These are phyloP conservation scores for Neoascia interrupta DNA, from an alignment of 2,888 invertebrate species.

Conservation along the genomic window DNA sequence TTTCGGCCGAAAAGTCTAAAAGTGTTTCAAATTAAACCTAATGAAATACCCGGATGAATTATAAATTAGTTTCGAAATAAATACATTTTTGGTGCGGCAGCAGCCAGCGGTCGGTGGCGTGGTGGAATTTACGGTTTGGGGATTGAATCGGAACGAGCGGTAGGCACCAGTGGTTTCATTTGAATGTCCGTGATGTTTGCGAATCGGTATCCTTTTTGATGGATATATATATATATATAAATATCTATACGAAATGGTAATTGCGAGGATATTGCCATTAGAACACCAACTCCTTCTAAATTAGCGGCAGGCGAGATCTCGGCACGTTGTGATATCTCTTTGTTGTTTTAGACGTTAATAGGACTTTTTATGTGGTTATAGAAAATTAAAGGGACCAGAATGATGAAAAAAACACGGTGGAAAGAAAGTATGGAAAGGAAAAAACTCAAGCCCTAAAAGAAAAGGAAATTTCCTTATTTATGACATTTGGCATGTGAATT, in stretches of 20 bases:
- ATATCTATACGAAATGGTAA: constrained; percentile 61
- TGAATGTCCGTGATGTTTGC: constrained; percentile 59
- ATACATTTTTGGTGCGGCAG: constrained; percentile 58
- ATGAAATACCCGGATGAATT: constrained; percentile 73
- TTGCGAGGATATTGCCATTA: constrained; percentile 69
- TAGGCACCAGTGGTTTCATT: constrained; percentile 22
- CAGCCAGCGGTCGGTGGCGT: not conserved
- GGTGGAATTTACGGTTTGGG: constrained; percentile 10
- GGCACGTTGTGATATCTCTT: not conserved
- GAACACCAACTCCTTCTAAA: constrained; percentile 57
- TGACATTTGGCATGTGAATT: no score
- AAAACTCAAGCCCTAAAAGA: no score
- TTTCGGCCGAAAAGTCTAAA: constrained; percentile 70
- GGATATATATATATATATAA: constrained; percentile 8
- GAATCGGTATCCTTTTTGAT: constrained; percentile 62
- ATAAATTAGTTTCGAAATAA: constrained; percentile 72
- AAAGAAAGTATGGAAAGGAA: no score
- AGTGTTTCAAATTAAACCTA: constrained; percentile 73
- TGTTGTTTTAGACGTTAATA: not conserved
- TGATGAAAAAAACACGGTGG: no score
- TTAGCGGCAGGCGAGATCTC: not conserved
- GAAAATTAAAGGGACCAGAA: constrained; percentile 14
- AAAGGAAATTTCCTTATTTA: no score
- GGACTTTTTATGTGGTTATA: constrained; percentile 19
- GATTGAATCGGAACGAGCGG: not conserved